These are phyloP conservation scores for Chalcosyrphus nemorum DNA, from an alignment of 2,888 invertebrate genomes.

Conservation along the genomic window DNA sequence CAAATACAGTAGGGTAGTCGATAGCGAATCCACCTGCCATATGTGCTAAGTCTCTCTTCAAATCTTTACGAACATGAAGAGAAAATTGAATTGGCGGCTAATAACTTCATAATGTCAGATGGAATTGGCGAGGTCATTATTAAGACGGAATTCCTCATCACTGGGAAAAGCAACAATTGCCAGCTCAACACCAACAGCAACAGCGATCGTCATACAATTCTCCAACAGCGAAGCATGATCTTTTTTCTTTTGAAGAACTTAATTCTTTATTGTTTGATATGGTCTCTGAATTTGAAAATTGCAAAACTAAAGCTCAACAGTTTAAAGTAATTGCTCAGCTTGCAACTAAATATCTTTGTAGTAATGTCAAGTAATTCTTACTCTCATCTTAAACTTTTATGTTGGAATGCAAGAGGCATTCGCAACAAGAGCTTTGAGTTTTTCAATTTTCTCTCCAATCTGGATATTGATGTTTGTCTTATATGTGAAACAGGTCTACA, in stretches of 20 bases:
- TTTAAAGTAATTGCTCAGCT: constrained; percentile 4
- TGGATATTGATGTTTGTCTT: neutral
- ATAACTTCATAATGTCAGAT: too few relatives aligned
- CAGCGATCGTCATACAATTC: too few relatives aligned
- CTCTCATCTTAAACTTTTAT: neutral
- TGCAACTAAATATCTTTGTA: constrained; percentile 7
- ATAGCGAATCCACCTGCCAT: too few relatives aligned
- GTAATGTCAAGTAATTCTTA: neutral
- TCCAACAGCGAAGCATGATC: too few relatives aligned
- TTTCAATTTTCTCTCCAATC: neutral
- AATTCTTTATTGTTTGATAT: constrained; percentile 4
- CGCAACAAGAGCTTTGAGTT: neutral
- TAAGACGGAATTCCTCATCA: too few relatives aligned
- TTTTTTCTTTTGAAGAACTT: neutral
- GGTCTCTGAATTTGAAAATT: constrained; percentile 4
- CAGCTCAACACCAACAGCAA: too few relatives aligned
- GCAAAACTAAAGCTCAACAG: neutral
- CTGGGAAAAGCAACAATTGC: too few relatives aligned
- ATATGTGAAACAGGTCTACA: neutral
- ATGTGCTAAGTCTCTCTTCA: too few relatives aligned
- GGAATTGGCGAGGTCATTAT: too few relatives aligned
- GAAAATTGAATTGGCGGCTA: too few relatives aligned
- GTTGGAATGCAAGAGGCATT: neutral
- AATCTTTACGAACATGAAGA: too few relatives aligned
- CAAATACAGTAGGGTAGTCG: too few relatives aligned